Evolutionary conservation across 1,140 invertebrate species (phyloP), one percentile per base, ranked within the genome.

Genomic region (Megathymus violae): DNA sequence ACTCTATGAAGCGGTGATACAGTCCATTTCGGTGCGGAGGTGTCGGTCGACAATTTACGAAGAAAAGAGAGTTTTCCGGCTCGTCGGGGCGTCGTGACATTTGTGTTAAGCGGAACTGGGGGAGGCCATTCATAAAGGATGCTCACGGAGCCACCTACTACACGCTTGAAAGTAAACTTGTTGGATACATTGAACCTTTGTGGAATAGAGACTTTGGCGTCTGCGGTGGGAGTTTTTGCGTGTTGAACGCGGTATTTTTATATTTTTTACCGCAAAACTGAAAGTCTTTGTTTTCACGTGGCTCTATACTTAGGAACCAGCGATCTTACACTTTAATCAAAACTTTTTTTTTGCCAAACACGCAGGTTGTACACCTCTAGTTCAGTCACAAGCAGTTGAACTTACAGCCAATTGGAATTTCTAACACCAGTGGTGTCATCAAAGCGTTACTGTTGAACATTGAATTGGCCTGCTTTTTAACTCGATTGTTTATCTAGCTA

Each of bases 61-160:
- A 89, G 87, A 88, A 90, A 89, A 84, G 84, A 90, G 88, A 82
- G 83, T 89, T 91, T 91, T 87, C 88, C 88, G 85, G 80, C 80
- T 81, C 78, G 85, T 78, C 82, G 81, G 77, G 80, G 77, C 74
- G 78, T 79, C 84, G 84, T 89, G 88, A 91, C 88, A 91, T 89
- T 91, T 82, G 85, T 88, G 85, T 85, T 89, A 89, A 88, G 78
- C 81, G 80, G 72, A 76, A 76, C 76, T 72, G 80, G 79, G 85
- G 82, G 80, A 85, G 76, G 52, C 78, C 88, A 89, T 90, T 88
- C 85, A 88, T 90, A 83, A 88, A 83, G 74, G 74, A 79, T 64
- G 67, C 65, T 77, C 74, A 78, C n/a, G n/a, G 65, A 73, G 69
- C 69, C 66, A 71, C 72, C 62, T 78, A 71, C 67, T 81, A 75